Evolutionary conservation across 2,888 invertebrate species (phyloP).

Genomic region (Cataglyphis rosenhaueri): DNA sequence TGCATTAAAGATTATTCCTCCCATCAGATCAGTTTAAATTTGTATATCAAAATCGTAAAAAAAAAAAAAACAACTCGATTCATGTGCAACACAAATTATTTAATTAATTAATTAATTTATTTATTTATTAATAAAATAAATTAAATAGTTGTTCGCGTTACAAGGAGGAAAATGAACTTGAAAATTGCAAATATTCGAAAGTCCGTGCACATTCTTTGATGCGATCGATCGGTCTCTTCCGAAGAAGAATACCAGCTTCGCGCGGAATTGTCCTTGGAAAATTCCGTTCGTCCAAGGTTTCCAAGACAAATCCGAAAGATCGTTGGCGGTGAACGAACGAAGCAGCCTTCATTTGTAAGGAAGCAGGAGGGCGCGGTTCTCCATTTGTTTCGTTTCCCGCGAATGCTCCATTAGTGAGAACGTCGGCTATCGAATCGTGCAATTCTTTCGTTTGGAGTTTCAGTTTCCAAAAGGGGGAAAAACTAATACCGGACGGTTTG

Average conservation of each 20-base stretch:
- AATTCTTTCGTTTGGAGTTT: conserved; percentile 50
- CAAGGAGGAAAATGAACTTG: not conserved
- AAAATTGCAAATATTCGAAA: conserved; percentile 6
- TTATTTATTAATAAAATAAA: conserved; percentile 12
- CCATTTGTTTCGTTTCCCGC: conserved; percentile 70
- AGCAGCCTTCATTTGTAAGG: conserved; percentile 59
- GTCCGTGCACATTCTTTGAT: conserved; percentile 19
- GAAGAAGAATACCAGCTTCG: conserved; percentile 39
- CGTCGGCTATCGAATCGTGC: conserved; percentile 64
- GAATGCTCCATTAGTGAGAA: conserved; percentile 73
- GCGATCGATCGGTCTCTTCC: conserved; percentile 57
- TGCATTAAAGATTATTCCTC: not conserved
- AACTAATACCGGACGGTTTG: conserved; percentile 47
- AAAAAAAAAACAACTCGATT: not conserved
- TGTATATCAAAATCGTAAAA: not conserved
- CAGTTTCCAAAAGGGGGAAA: conserved; percentile 47
- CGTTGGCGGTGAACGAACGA: conserved; percentile 53
- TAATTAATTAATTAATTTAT: not conserved
- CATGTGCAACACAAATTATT: not conserved
- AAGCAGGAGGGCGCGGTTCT: conserved; percentile 51
- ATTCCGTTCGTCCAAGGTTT: conserved; percentile 47
- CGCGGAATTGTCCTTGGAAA: conserved; percentile 64
- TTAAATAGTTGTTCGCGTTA: not conserved
- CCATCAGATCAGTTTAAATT: not conserved
- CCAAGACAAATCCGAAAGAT: conserved; percentile 62